Evolutionary conservation across 30 jellyfish, hydroid and myxozoan genomes (phyloP).

Genomic region (Rhopilema esculentum): DNA sequence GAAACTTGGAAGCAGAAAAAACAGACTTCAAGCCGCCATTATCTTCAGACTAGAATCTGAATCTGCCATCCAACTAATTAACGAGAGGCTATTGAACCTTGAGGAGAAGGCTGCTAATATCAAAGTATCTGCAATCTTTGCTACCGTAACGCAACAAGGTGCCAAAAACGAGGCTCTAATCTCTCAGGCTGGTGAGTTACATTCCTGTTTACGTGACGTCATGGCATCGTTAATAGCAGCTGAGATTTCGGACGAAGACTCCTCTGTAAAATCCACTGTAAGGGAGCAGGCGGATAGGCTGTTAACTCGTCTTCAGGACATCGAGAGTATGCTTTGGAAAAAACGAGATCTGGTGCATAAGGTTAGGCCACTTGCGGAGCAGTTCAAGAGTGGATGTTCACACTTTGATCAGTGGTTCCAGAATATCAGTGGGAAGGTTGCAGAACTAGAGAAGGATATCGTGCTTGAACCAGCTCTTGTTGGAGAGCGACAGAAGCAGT

Average conservation of each 20-base stretch:
- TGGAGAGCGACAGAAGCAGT: neutral
- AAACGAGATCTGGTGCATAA: slow-evolving; percentile 11
- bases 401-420: slow-evolving; percentile 1
- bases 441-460: neutral
- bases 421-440: neutral
- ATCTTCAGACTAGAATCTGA: slow-evolving; percentile 90
- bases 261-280: slow-evolving; percentile 25
- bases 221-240: neutral
- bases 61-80: slow-evolving; percentile 63
- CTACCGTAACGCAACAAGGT: slow-evolving; percentile 67
- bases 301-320: neutral
- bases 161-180: slow-evolving; percentile 57
- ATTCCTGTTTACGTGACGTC: slow-evolving; percentile 14
- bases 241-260: slow-evolving; percentile 11
- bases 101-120: slow-evolving; percentile 69
- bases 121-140: slow-evolving; percentile 66
- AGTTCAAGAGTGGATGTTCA: neutral
- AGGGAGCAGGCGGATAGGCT: slow-evolving; percentile 3
- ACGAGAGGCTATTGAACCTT: slow-evolving; percentile 62
- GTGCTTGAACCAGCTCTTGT: neutral
- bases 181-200: slow-evolving; percentile 21
- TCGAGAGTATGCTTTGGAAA: neutral
- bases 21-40: slow-evolving; percentile 79
- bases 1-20: slow-evolving; percentile 59
- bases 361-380: slow-evolving; percentile 14